Percentiles rank a stretch among this genome's conserved stretches.
Evolutionary conservation across 2,113 vertebrate genomes (phyloP).

Genomic region (Ginglymostoma cirratum): DNA sequence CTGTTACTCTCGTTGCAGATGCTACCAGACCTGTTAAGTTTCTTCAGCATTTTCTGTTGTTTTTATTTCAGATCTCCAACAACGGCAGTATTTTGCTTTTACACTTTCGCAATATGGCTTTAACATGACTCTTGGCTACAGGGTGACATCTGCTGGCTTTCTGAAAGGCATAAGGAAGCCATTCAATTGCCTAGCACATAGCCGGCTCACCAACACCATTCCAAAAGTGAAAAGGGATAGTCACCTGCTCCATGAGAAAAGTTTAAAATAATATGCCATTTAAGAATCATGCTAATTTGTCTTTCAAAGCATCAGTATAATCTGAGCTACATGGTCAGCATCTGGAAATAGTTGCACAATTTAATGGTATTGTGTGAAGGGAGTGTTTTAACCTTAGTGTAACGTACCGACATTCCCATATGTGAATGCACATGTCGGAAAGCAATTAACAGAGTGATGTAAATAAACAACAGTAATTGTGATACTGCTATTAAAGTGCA

Average conservation of each 20-base stretch:
- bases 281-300: neutral
- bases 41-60: too few relatives aligned
- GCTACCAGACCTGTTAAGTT: too few relatives aligned
- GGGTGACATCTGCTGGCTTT: neutral
- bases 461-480: neutral
- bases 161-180: neutral
- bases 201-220: neutral
- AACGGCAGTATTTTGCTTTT: too few relatives aligned
- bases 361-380: neutral
- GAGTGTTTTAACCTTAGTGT: neutral
- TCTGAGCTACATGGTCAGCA: neutral
- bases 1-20: too few relatives aligned
- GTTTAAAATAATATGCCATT: neutral
- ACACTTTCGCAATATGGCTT: neutral
- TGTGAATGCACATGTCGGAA: neutral
- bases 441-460: neutral
- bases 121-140: neutral
- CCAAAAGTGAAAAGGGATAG: neutral
- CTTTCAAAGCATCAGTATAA: neutral
- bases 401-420: neutral
- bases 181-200: neutral
- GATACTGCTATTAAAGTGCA: neutral
- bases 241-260: too few relatives aligned
- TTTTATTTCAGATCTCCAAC: too few relatives aligned
- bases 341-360: neutral